Evolutionary conservation across 1,140 invertebrate genomes (phyloP), one percentile per base, ranked within the genome.

Genomic region (Proctacanthus coquilletti): DNA sequence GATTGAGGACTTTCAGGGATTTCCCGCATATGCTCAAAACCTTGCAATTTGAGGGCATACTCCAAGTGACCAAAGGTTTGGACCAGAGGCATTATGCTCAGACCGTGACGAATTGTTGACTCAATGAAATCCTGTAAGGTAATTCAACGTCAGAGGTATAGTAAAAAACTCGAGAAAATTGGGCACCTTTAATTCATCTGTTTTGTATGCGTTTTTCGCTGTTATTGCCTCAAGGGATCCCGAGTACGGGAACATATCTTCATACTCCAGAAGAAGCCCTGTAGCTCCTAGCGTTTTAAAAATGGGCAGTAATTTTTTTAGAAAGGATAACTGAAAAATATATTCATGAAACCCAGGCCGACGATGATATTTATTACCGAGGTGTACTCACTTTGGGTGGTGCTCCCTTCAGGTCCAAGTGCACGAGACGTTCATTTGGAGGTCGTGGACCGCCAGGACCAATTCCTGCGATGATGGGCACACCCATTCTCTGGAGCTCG

Each of bases 21-120:
- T 68, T 95, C 92, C 38, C 89, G 65, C 18, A 94, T 57, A 33
- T 77, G 68, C 37, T 68, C 55, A 56, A 82, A 93, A 45, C 82
- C 71, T 20, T 74, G 54, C 42, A 84, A 70, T 57, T 95, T 95
- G 30, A 96, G 61, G 0, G 80, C 77, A 66, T 84, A 91, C 69
- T 95, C 87, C 54, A 93, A 60, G 60, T 97, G 93, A 3, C 92
- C 93, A 64, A 97, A 94, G 4, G 92, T 95, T 64, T 96, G 94
- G 6, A 97, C 70, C 3, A 98, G 65, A 14, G 94, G 94, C 48
- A 97, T 84, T 3, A 96, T 72, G 42, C 81, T 75, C 2, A 97
- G 62, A 1, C 74, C 66, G 34, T 70, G 44, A 1, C 49, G 21
- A 1, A 46, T 71, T 8, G 73, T 65, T 36, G 71, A 66, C 40